These are phyloP conservation scores for Galemys pyrenaicus DNA, from an alignment of 2,113 vertebrate species.

Conservation along the genomic window DNA sequence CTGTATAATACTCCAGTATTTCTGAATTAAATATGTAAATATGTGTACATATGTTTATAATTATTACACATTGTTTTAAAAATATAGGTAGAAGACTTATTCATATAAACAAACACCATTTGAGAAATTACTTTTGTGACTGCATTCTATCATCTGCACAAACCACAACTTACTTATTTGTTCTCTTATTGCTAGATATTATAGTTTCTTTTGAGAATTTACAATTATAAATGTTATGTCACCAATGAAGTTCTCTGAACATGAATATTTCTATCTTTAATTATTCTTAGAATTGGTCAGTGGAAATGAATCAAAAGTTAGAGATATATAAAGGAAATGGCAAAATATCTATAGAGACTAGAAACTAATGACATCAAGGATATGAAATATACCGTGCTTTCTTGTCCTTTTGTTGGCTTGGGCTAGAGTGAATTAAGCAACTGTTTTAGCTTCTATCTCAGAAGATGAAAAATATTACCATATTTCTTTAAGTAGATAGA, in stretches of 20 bases:
- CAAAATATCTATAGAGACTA: background rate
- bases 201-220: background rate
- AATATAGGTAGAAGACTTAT: background rate
- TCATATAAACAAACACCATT: background rate
- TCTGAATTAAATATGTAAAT: background rate
- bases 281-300: background rate
- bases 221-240: background rate
- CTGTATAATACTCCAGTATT: background rate
- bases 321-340: background rate
- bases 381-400: background rate
- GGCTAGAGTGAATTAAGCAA: background rate
- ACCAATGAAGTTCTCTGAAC: background rate
- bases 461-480: background rate
- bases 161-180: background rate
- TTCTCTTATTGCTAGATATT: background rate
- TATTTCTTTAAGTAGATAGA: background rate
- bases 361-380: background rate
- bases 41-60: background rate
- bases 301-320: background rate
- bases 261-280: background rate
- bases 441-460: background rate
- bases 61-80: background rate
- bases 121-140: background rate
- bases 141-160: background rate
- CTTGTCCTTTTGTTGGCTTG: background rate